A percentile compares a stretch with the other conserved stretches of the same genome.
Conservation (phyloP, 1,140 invertebrate species). For the Drosophila pandora region DNA sequence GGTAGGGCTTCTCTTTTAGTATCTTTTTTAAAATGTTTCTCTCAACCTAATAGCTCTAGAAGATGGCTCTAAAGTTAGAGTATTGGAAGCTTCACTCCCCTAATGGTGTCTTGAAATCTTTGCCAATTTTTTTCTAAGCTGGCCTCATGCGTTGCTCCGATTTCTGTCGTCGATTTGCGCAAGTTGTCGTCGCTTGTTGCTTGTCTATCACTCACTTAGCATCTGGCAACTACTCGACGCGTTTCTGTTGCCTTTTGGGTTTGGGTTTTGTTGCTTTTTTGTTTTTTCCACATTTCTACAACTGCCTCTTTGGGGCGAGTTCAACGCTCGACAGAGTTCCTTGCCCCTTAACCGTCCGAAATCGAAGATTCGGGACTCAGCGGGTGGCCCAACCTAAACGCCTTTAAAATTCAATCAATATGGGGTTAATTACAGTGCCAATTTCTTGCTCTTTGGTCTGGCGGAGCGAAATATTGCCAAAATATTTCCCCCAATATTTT, state of each 20-base stretch:
- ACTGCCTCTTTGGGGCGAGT: constrained; percentile 40
- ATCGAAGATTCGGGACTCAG: constrained; percentile 28
- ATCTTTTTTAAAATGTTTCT: too few species aligned
- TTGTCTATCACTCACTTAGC: constrained; percentile 66
- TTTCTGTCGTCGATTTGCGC: constrained; percentile 60
- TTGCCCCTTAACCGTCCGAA: constrained; percentile 20
- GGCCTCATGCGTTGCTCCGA: constrained; percentile 24
- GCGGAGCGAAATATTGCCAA: neutral
- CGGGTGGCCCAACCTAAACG: constrained; percentile 61
- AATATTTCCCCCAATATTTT: neutral
- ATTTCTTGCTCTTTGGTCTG: constrained; percentile 19
- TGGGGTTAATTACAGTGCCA: constrained; percentile 65
- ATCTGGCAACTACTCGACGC: constrained; percentile 51
- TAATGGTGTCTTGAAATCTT: neutral
- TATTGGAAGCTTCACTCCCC: neutral
- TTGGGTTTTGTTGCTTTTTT: constrained; percentile 26
- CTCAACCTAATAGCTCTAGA: too few species aligned
- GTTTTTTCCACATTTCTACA: constrained; percentile 10
- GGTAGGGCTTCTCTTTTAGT: too few species aligned
- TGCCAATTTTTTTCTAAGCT: constrained; percentile 8
- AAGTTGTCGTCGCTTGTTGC: constrained; percentile 53
- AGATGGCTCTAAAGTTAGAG: neutral
- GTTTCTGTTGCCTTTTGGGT: constrained; percentile 32
- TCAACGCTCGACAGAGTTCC: constrained; percentile 52
- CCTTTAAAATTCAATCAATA: constrained; percentile 76